A percentile compares a stretch with the other conserved stretches of the same genome.
These are phyloP conservation scores for Trachythela sp. DNA, from an alignment of 64 coral and sea anemone species.

Conservation along the genomic window DNA sequence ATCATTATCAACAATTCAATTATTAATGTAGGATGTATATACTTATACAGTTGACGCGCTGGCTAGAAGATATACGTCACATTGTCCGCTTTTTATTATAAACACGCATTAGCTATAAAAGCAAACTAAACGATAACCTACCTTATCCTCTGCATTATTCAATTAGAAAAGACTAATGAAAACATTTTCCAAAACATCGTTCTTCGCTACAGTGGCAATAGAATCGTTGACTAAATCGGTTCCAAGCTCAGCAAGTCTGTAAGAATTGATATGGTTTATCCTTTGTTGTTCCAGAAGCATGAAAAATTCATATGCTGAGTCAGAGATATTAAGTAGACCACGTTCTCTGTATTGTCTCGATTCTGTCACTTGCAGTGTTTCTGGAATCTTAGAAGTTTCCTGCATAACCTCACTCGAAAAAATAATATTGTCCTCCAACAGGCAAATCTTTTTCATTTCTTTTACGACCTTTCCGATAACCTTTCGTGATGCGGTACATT, in stretches of 20 bases:
- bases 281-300: not conserved
- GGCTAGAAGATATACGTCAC: not conserved
- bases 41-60: not conserved
- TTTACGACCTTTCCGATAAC: not conserved
- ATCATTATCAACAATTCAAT: too few species aligned
- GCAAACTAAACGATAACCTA: not conserved
- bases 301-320: not conserved
- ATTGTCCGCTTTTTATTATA: not conserved
- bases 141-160: not conserved
- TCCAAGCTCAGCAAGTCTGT: not conserved
- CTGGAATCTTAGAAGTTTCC: not conserved
- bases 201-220: not conserved
- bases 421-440: slow-evolving; percentile 23
- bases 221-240: not conserved
- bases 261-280: not conserved
- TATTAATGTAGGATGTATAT: too few species aligned
- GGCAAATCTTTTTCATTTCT: slow-evolving; percentile 6
- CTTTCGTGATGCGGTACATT: not conserved
- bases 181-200: not conserved
- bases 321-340: not conserved
- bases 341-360: slow-evolving; percentile 22
- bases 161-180: not conserved
- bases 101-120: not conserved
- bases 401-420: not conserved
- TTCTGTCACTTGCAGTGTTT: not conserved